phyloP scores from a whole-genome alignment of 2,888 invertebrate species.

The Zelleria hepariella region DNA sequence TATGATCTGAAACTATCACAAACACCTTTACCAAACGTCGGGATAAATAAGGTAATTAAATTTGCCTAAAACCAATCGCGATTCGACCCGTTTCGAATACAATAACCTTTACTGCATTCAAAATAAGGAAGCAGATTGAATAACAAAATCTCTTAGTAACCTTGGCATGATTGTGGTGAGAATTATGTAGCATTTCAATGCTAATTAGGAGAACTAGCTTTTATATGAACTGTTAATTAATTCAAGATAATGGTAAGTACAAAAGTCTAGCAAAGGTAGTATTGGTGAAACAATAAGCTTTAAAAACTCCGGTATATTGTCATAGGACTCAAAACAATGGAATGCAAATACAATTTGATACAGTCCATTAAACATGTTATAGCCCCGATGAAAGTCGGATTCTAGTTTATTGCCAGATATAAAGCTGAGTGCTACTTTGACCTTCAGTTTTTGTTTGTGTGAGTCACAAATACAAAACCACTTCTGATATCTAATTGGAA shows the following conservation, averaged over 20 bases:
- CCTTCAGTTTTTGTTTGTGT: slow-evolving; percentile 33
- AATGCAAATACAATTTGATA: not conserved
- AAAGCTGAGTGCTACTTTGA: slow-evolving; percentile 19
- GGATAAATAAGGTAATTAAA: no score
- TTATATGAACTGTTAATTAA: not conserved
- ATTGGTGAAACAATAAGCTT: not conserved
- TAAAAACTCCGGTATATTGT: not conserved
- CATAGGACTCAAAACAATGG: not conserved
- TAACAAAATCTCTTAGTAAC: not conserved
- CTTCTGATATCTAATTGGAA: slow-evolving; percentile 27
- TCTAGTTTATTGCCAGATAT: slow-evolving; percentile 3
- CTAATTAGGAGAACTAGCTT: not conserved
- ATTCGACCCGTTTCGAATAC: not conserved
- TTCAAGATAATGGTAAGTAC: not conserved
- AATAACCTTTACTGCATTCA: not conserved
- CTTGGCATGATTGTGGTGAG: not conserved
- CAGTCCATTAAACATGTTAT: not conserved
- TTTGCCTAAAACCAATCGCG: no score
- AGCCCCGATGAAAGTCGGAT: not conserved
- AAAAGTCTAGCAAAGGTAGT: not conserved
- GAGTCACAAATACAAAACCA: slow-evolving; percentile 35
- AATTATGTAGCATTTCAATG: not conserved
- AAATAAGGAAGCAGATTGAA: not conserved
- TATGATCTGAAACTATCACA: no score
- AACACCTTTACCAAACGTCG: no score